Conservation (phyloP, 2,888 invertebrate species). For the Teinopalpus imperialis region DNA sequence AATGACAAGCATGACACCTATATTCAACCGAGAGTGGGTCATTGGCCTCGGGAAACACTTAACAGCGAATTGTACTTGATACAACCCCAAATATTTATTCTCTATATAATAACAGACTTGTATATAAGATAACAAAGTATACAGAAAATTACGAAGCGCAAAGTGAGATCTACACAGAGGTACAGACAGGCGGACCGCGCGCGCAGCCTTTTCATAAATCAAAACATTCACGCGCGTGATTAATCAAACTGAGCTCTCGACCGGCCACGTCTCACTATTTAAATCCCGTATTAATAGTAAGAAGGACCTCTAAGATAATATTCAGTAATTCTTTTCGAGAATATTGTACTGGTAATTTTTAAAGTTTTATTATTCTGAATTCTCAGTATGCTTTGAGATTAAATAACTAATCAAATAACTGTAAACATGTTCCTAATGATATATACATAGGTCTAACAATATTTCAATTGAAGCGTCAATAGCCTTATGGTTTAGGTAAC, state of each 20-base stretch:
- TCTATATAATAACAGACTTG: conserved; percentile 23
- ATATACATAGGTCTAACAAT: too few species aligned
- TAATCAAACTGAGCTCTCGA: conserved; percentile 55
- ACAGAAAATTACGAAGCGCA: neutral
- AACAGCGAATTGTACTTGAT: too few species aligned
- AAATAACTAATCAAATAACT: too few species aligned
- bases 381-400: neutral
- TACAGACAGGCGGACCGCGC: conserved; percentile 35
- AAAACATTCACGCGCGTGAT: conserved; percentile 69
- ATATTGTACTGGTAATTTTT: neutral
- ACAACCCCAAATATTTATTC: too few species aligned
- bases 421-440: too few species aligned
- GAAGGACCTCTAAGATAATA: conserved; percentile 1
- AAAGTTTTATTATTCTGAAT: conserved; percentile 1
- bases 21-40: too few species aligned
- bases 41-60: too few species aligned
- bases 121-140: too few species aligned
- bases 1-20: too few species aligned
- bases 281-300: conserved; percentile 27
- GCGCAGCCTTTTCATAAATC: conserved; percentile 62
- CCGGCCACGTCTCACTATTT: conserved; percentile 32
- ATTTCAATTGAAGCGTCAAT: too few species aligned
- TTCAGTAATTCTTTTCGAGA: neutral
- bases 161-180: conserved; percentile 14
- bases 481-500: too few species aligned